phyloP scores from a whole-genome alignment of 2,113 vertebrate species.

The Pseudorectes ferrugineus region DNA sequence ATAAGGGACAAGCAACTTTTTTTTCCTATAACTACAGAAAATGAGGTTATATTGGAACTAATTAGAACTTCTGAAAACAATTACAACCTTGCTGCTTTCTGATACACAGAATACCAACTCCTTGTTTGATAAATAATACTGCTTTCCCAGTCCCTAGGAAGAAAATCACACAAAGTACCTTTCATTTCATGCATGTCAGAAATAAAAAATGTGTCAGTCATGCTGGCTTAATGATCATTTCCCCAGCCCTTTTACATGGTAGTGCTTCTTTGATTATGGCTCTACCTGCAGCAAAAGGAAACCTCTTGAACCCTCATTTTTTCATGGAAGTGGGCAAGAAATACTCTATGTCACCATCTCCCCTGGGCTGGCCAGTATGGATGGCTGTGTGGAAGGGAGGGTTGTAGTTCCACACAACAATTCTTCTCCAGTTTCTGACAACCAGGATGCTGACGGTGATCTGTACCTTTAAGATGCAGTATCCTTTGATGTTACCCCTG shows the following conservation, averaged over 20 bases:
- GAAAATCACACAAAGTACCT: neutral
- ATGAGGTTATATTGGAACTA: neutral
- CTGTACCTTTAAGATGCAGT: neutral
- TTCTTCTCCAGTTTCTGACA: neutral
- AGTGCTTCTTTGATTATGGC: neutral
- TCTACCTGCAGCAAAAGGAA: neutral
- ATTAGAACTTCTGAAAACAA: neutral
- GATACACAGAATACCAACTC: neutral
- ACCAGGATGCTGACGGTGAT: neutral
- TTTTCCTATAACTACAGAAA: neutral
- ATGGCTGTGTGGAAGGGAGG: neutral
- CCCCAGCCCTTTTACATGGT: neutral
- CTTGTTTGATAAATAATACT: neutral
- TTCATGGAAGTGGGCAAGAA: neutral
- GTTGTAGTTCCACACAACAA: neutral
- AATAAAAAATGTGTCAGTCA: neutral
- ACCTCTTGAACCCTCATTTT: neutral
- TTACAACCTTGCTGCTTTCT: neutral
- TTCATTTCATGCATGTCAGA: neutral
- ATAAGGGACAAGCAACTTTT: neutral
- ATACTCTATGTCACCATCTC: neutral
- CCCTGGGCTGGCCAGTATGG: neutral
- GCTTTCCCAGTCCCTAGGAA: neutral
- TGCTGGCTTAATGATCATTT: rapidly evolving
- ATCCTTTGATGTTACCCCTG: neutral